Evolutionary conservation across 2,113 vertebrate genomes (phyloP).

Genomic region (Dermatemys mawii): DNA sequence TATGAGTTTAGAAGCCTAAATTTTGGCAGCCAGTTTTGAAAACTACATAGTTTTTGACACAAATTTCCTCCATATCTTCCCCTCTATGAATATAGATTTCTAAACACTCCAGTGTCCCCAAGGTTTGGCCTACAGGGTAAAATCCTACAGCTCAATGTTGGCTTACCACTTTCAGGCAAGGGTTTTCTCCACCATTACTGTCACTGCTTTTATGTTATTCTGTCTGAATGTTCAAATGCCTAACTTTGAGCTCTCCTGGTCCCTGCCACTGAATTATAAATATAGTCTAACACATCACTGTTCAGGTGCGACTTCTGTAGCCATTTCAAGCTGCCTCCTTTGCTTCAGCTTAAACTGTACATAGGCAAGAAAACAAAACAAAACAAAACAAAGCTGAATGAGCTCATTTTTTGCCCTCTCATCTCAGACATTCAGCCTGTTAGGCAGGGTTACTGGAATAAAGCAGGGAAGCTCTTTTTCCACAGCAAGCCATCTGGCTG

Average conservation of each 20-base stretch:
- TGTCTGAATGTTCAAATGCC: neutral
- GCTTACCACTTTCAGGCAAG: accelerated
- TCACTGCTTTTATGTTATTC: accelerated
- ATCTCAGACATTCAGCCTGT: conserved; percentile 59
- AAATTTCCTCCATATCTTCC: neutral
- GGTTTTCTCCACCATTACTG: neutral
- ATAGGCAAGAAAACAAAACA: conserved; percentile 4
- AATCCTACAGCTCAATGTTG: neutral
- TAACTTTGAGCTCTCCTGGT: accelerated
- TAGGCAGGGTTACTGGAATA: conserved; percentile 66
- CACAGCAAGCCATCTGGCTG: conserved; percentile 78
- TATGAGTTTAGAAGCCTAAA: neutral
- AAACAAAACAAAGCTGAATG: conserved; percentile 43
- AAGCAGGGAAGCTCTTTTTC: conserved; percentile 68
- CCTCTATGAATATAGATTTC: neutral
- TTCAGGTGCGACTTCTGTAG: neutral
- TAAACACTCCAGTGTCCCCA: neutral
- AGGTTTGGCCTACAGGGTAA: neutral
- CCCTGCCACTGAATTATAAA: neutral
- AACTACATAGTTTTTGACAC: neutral
- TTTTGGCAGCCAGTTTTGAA: neutral
- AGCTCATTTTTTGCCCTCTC: conserved; percentile 73
- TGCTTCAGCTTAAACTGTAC: conserved; percentile 49
- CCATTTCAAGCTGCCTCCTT: conserved; percentile 34
- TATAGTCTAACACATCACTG: accelerated